Base-by-base conservation (phyloP, 53 echinoderm and acorn worm genomes). In the Actinopyga echinites region DNA sequence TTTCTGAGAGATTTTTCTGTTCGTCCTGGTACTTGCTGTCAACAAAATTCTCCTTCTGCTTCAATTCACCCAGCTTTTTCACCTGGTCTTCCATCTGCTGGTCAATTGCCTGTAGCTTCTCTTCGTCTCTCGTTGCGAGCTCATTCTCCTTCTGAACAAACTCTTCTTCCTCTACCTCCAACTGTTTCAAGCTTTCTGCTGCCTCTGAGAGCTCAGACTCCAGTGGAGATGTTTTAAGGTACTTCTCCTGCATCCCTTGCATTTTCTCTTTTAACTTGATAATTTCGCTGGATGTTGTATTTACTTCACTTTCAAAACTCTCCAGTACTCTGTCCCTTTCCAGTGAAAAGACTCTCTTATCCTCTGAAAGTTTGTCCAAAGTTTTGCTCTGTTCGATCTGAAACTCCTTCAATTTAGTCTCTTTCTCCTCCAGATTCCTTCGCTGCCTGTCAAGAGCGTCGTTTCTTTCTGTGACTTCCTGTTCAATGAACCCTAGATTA, bases 1-100 rank as follows among this genome's bases (percentile, higher is more conserved):
- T 89, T 3, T 87, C 88, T 60, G 80, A 79, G n/a, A 95, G 83
- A 59, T 93, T 92, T 84, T 85, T 74, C 43, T 84, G 75, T 77
- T 95, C 92, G 15, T 88, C 92, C 63, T 90, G 86, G 31, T 87
- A 88, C 67, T 90, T 80, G 44, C 89, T 82, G 56, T 95, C 95
- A 38, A 90, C 85, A 64, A 90, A 93, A 61, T 89, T 92, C 13
- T 93, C 88, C 2, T 88, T 90, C 84, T 92, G 88, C 68, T 80
- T 71, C 6, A 95, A 77, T 36, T 92, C 92, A 28, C 90, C 95
- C 67, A 95, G 44, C 38, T 86, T 74, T 56, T 59, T 61, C 44
- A 85, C 89, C 87, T 89, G 83, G 42, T 66, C 82, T 17, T 43
- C 38, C 65, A 89, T 86, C 49, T 89, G 79, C 64, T 75, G 80